A percentile compares a stretch with the other conserved stretches of the same genome.
phyloP scores from a whole-genome alignment of 2,113 vertebrate species.

The Pandion haliaetus region DNA sequence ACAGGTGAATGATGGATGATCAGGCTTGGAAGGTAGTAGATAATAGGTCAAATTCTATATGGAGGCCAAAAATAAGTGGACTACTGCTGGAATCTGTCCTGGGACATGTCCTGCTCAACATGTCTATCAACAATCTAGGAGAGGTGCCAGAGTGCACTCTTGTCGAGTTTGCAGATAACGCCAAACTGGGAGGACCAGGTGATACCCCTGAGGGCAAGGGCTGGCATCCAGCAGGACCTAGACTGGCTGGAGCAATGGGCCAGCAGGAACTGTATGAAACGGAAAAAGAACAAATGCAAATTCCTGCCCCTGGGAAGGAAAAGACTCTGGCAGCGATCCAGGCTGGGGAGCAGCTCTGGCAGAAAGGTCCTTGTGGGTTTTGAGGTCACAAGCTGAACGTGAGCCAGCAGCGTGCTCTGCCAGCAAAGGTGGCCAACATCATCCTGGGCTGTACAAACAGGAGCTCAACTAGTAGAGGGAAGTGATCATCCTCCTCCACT shows the following conservation, averaged over 20 bases:
- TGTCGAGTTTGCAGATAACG: not conserved
- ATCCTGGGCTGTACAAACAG: not conserved
- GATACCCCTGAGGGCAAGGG: not conserved
- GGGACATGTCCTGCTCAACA: not conserved
- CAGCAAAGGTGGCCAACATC: not conserved
- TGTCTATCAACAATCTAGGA: fast-evolving
- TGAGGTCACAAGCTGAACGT: not conserved
- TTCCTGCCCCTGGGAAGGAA: not conserved
- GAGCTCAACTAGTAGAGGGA: not conserved
- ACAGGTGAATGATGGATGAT: not conserved
- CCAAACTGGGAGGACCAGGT: not conserved
- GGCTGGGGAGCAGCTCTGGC: not conserved
- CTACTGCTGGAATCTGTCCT: not conserved
- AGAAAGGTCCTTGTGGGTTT: not conserved
- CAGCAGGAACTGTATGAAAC: not conserved
- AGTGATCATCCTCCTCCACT: not conserved
- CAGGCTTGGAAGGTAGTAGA: not conserved
- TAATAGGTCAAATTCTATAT: not conserved
- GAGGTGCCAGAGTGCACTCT: not conserved
- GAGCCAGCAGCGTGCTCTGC: not conserved
- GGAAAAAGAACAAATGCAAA: not conserved
- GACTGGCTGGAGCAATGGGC: fast-evolving
- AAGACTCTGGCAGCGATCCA: not conserved
- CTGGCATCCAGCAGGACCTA: not conserved
- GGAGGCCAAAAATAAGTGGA: not conserved